phyloP scores from a whole-genome alignment of 2,113 vertebrate species.

The Cebidichthys violaceus region DNA sequence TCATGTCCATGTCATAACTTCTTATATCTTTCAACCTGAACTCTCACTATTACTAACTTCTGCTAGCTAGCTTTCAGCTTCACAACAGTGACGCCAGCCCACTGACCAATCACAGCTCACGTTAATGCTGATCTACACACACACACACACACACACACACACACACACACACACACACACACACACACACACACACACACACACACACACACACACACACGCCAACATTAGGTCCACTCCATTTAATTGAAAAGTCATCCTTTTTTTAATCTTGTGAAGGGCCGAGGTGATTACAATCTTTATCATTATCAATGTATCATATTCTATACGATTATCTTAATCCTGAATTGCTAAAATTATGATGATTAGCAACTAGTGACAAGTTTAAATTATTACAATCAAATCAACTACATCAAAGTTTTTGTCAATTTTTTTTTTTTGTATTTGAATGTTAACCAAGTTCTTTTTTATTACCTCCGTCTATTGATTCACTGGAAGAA shows the following conservation, averaged over 20 bases:
- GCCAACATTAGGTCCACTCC: not conserved
- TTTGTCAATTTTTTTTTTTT: not conserved
- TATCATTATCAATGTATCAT: not conserved
- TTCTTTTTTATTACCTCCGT: not conserved
- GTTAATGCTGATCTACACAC: no score
- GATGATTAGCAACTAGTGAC: not conserved
- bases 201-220: not conserved
- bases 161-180: no score
- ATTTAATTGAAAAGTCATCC: not conserved
- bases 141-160: no score
- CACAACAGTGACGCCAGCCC: no score
- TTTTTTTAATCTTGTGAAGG: not conserved
- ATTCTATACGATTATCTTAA: not conserved
- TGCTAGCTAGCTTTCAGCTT: no score
- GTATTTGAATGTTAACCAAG: not conserved
- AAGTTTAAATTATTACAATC: not conserved
- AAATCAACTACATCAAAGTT: not conserved
- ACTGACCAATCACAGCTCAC: no score
- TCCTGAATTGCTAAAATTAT: not conserved
- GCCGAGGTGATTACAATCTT: not conserved
- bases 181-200: no score
- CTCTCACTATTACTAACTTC: no score
- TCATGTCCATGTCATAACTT: no score
- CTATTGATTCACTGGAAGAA: conserved; percentile 21
- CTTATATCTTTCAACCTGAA: no score